These are phyloP conservation scores for Drosophila birchii DNA, from an alignment of 2,888 invertebrate species.

Conservation along the genomic window DNA sequence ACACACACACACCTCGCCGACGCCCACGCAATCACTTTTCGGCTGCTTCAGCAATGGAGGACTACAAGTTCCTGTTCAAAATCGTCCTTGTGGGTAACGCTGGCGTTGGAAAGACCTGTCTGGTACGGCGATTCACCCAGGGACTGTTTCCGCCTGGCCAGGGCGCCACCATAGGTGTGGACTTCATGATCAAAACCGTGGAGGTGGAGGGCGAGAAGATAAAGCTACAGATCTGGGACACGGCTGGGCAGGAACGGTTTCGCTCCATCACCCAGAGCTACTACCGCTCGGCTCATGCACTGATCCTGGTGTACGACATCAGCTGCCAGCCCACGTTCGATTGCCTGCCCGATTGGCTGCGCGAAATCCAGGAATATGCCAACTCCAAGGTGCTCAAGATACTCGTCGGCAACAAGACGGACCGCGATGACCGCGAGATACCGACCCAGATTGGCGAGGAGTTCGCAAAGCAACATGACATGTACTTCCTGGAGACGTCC, in stretches of 20 bases:
- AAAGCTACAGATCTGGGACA: conserved; percentile 99
- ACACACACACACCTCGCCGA: conserved; percentile 5
- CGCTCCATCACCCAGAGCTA: conserved; percentile 99
- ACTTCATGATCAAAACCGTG: conserved; percentile 99
- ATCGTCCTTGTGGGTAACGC: conserved; percentile 99
- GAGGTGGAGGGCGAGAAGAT: conserved; percentile 98
- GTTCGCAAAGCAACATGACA: conserved; percentile 97
- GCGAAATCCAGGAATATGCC: conserved; percentile 99
- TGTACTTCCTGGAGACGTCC: conserved; percentile 99
- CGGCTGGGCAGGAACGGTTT: conserved; percentile 98
- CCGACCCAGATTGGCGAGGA: conserved; percentile 97
- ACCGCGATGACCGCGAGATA: conserved; percentile 95
- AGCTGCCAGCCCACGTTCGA: conserved; percentile 99
- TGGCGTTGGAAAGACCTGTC: conserved; percentile 98
- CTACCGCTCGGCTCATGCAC: conserved; percentile 98
- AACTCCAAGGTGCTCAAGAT: conserved; percentile 90
- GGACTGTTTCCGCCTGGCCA: conserved; percentile 99
- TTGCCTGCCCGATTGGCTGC: conserved; percentile 97
- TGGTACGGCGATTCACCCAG: conserved; percentile 98
- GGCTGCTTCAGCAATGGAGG: conserved; percentile 89
- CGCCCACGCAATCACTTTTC: conserved; percentile 4
- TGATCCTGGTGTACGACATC: conserved; percentile 98
- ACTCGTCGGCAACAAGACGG: conserved; percentile 95
- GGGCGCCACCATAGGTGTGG: conserved; percentile 99
- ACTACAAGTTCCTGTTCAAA: conserved; percentile 99